Base-by-base conservation (phyloP, 2,113 vertebrate species). In the Salvator merianae region DNA sequence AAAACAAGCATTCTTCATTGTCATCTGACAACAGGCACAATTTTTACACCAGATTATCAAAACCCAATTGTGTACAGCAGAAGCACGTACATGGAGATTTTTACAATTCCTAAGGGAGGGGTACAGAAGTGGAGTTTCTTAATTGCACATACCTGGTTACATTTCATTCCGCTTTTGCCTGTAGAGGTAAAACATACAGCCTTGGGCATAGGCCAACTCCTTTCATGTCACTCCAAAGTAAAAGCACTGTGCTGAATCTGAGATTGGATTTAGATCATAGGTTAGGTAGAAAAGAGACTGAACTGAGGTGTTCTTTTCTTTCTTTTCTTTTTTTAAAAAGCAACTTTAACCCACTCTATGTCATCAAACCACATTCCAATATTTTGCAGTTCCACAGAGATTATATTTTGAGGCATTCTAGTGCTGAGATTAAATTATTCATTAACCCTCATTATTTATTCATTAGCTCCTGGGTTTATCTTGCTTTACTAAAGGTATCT, bases 401-500 rank as follows among this genome's bases (percentile, higher is more conserved):
- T 94, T 95, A n/a, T 77, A 55, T 76, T 53, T 76, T 30, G 86
- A 94, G 89, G 91, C 93, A 88, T 90, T 72, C 86, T 91, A 91
- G 90, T 24, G 38, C 86, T 85, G 50, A 36, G 24, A 76, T 92
- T 95, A 75, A 96, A 96, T 96, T 96, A 96, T 96, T 96, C 86
- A 95, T 95, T 82, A n/a, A 0, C 0, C 1, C 62, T 38, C 86
- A 95, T 96, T 94, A 96, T 92, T 95, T 95, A 96, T 96, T 96
- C 95, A 96, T 92, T 92, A 92, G 86, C 81, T 94, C 77, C 85
- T 88, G 83, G 77, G 91, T 82, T 92, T 93, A 88, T 94, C 91
- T 93, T 91, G 90, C 90, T 94, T 91, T 90, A 74, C 75, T 89
- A 16, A 82, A 88, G 91, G 88, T 92, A 93, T 92, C 93, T 95